Evolutionary conservation across 2,113 vertebrate species (phyloP).

Genomic region (Sinocyclocheilus maitianheensis): DNA sequence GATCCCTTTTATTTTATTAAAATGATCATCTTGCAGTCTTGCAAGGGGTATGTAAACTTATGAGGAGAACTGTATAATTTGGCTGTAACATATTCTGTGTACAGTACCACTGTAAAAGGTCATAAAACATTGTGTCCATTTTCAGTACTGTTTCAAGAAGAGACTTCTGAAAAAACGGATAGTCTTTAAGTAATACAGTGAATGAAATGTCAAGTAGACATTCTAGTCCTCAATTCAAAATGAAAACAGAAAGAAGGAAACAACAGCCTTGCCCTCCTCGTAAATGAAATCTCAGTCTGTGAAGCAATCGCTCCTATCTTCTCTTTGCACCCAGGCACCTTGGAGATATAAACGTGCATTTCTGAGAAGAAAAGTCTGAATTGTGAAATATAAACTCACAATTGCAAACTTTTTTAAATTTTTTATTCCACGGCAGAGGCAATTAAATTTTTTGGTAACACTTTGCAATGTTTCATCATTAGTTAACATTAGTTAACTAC

Average conservation of each 20-base stretch:
- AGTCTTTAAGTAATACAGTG: slow-evolving; percentile 59
- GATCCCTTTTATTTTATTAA: too few species aligned
- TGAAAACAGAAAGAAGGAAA: slow-evolving; percentile 36
- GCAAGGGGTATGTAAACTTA: too few species aligned
- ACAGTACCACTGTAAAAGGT: background rate
- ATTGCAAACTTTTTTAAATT: too few species aligned
- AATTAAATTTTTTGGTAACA: too few species aligned
- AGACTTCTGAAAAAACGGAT: slow-evolving; percentile 46
- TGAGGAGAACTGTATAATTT: too few species aligned
- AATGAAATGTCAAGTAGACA: slow-evolving; percentile 65
- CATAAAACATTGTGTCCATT: slow-evolving; percentile 11
- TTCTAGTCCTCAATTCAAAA: slow-evolving; percentile 48
- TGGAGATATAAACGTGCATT: background rate
- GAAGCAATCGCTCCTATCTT: slow-evolving; percentile 39
- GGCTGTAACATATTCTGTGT: background rate
- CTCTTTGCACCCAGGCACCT: slow-evolving; percentile 17
- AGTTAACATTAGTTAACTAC: too few species aligned
- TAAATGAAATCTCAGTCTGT: slow-evolving; percentile 51
- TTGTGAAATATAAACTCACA: too few species aligned
- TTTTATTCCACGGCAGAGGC: too few species aligned
- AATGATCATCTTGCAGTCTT: too few species aligned
- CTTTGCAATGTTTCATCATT: too few species aligned
- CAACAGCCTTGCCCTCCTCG: slow-evolving; percentile 26
- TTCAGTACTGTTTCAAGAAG: slow-evolving; percentile 73
- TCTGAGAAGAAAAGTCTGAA: too few species aligned